These are phyloP conservation scores for zebrafish (Danio rerio) DNA, from an alignment of 2,113 vertebrate species.

Conservation along the genomic window GRCz12tu NC_133188.1:17955501-17956000, in stretches of 20 bases:
- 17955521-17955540: constrained; percentile 49
- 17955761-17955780: neutral
- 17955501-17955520: constrained; percentile 26
- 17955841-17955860: neutral
- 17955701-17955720: constrained; percentile 65
- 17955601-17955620: constrained; percentile 63
- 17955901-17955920: too few relatives aligned
- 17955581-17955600: constrained; percentile 5
- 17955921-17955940: too few relatives aligned
- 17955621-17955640: constrained; percentile 65
- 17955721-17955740: constrained; percentile 14
- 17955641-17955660: constrained; percentile 66
- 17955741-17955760: neutral
- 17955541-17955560: constrained; percentile 39
- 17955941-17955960: too few relatives aligned
- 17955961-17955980: too few relatives aligned
- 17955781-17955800: constrained; percentile 5
- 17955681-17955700: neutral
- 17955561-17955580: constrained; percentile 41
- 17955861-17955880: neutral
- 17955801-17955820: neutral
- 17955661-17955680: constrained; percentile 63
- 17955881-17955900: too few relatives aligned
- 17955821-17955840: neutral
- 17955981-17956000: too few relatives aligned